A percentile compares a stretch with the other conserved stretches of the same genome.
phyloP scores from a whole-genome alignment of 2,113 vertebrate genomes.

The Paralichthys olivaceus region DNA sequence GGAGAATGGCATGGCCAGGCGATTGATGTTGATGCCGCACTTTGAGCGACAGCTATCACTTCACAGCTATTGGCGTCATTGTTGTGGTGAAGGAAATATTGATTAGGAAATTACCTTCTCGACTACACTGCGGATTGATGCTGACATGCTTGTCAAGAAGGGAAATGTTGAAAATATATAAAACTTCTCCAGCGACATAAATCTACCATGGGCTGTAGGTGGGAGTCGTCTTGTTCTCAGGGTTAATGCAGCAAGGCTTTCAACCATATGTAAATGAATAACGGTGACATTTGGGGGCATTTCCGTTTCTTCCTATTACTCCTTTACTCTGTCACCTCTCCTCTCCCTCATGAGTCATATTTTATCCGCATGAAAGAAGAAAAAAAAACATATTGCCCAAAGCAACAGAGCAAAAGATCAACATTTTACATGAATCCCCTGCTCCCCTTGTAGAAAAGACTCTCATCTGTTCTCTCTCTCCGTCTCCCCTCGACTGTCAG shows the following conservation, averaged over 20 bases:
- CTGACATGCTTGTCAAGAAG: too few species aligned
- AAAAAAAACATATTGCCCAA: conserved; percentile 28
- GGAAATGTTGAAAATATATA: too few species aligned
- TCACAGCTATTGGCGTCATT: too few species aligned
- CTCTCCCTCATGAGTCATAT: conserved; percentile 15
- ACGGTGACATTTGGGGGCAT: not conserved
- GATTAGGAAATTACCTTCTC: too few species aligned
- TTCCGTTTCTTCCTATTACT: not conserved
- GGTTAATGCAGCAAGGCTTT: not conserved
- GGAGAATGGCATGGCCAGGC: too few species aligned
- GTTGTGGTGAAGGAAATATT: too few species aligned
- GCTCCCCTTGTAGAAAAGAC: not conserved
- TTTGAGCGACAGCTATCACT: too few species aligned
- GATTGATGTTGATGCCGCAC: too few species aligned
- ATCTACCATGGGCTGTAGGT: too few species aligned
- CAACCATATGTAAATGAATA: conserved; percentile 3
- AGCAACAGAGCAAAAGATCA: conserved; percentile 42
- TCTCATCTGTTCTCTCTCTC: conserved; percentile 8
- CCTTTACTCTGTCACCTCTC: conserved; percentile 1
- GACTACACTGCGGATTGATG: too few species aligned
- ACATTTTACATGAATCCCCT: conserved; percentile 29
- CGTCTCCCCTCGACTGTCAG: conserved; percentile 31
- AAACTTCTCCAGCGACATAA: too few species aligned
- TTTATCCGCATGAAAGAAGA: conserved; percentile 16
- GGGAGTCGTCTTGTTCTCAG: too few species aligned